Evolutionary conservation across 2,888 invertebrate genomes (phyloP).

Genomic region (Carabus problematicus): DNA sequence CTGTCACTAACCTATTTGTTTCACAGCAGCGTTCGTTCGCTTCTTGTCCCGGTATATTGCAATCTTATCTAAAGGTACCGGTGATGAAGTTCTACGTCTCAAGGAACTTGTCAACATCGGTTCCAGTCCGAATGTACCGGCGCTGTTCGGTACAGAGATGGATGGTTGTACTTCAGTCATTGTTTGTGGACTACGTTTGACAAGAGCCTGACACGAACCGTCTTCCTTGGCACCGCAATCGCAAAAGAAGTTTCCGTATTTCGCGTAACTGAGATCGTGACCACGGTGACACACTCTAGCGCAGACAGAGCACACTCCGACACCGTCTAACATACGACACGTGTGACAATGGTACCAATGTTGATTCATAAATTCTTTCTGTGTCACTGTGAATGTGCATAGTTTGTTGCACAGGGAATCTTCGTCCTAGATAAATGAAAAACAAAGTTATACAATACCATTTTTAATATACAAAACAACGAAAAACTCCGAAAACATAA

Average conservation of each 20-base stretch:
- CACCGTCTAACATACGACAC: conserved; percentile 97
- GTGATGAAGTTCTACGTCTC: conserved; percentile 68
- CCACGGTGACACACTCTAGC: conserved; percentile 96
- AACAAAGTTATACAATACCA: conserved; percentile 16
- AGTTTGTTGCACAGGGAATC: conserved; percentile 89
- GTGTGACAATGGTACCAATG: conserved; percentile 99
- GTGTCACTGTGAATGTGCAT: conserved; percentile 96
- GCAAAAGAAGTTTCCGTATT: conserved; percentile 99
- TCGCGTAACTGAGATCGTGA: conserved; percentile 96
- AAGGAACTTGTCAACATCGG: conserved; percentile 66
- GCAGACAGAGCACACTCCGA: conserved; percentile 97
- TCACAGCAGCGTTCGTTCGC: conserved; percentile 61
- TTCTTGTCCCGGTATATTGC: conserved; percentile 59
- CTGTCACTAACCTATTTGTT: conserved; percentile 56
- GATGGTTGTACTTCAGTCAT: conserved; percentile 49
- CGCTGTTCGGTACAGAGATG: conserved; percentile 46
- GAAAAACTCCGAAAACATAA: too few relatives aligned
- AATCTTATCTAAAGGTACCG: conserved; percentile 60
- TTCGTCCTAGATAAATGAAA: conserved; percentile 68
- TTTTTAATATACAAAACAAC: background rate
- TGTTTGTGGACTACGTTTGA: conserved; percentile 68
- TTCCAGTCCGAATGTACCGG: conserved; percentile 60
- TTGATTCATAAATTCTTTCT: conserved; percentile 97
- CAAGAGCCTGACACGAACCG: conserved; percentile 73
- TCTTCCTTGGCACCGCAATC: conserved; percentile 98